Base-by-base conservation (phyloP, 2,888 invertebrate genomes). In the Cylindroiulus punctatus region DNA sequence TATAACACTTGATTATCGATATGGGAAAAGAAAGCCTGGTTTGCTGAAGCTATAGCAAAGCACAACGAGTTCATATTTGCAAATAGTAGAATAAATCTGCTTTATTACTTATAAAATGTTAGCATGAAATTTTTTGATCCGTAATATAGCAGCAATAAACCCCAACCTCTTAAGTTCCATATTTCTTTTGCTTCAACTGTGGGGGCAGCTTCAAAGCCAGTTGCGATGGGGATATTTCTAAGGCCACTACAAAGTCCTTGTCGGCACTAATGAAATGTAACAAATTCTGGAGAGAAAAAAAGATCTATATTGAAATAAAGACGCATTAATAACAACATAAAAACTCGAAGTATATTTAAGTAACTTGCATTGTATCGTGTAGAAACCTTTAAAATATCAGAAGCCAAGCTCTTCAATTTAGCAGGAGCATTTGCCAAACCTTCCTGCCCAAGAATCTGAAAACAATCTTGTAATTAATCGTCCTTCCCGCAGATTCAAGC, bases 231-330 rank as follows among this genome's bases (percentile, higher is more conserved):
- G 17, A 19, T n/a, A 86, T 81, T 52, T 86, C 83, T 19, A 86
- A 22, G n/a, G 83, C 86, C 10, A 86, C 52, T 0, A n/a, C 47
- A 86, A 83, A 86, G 83, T 86, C 52, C 12, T 83, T 52, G 5
- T 85, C 30, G 5, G 36, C 32, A 65, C 57, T 36, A 17, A 65
- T 36, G 65, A 85, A 85, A 76, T 85, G 85, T 19, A 85, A 19
- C 30, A 85, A 42, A 65, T 85, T 47, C 85, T 85, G 32, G 65
- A 85, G 65, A 30, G 47, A 40, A 47, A 84, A 52, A 10, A 19
- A 32, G 22, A 52, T 12, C 17, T 17, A 36, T 26, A n/a, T 22
- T 19, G 32, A 83, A 30, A 32, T 19, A 1, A 81, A 0, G 3
- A 0, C 7, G n/a, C 42, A 32, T 36, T 8, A 44, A 44, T 44